Percentiles rank a stretch among this genome's conserved stretches.
Evolutionary conservation across 2,797 vertebrate species (phyloP).

Genomic region (Botia kubotai): DNA sequence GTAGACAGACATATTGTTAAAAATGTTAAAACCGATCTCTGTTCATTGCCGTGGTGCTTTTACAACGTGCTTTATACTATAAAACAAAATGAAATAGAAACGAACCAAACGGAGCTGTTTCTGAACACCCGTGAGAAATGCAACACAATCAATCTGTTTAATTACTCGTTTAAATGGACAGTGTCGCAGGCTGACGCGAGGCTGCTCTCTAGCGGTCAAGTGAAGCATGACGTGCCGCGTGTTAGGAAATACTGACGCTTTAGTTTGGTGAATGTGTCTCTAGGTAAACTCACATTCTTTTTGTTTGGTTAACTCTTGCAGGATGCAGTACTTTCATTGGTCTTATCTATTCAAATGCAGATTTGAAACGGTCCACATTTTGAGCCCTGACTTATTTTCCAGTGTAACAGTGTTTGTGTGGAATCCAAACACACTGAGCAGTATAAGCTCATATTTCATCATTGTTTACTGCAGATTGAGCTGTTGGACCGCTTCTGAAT

Average conservation of each 20-base stretch:
- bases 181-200: too few species aligned
- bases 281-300: background rate
- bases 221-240: background rate
- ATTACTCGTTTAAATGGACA: too few species aligned
- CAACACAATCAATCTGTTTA: too few species aligned
- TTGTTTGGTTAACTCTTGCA: background rate
- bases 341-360: background rate
- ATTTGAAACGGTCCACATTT: conserved; percentile 41
- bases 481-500: conserved; percentile 34
- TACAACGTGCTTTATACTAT: too few species aligned
- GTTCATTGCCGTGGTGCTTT: too few species aligned
- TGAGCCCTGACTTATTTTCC: conserved; percentile 45
- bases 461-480: conserved; percentile 49
- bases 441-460: conserved; percentile 49
- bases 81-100: too few species aligned
- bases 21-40: too few species aligned
- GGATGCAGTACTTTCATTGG: background rate
- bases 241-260: background rate
- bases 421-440: conserved; percentile 52
- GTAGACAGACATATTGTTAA: too few species aligned
- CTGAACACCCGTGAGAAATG: too few species aligned
- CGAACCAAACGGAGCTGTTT: too few species aligned
- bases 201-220: conserved; percentile 30
- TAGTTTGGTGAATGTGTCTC: background rate
- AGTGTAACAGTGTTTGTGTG: conserved; percentile 34